Base-by-base conservation (phyloP, 2,797 vertebrate genomes). In the Channa striata region DNA sequence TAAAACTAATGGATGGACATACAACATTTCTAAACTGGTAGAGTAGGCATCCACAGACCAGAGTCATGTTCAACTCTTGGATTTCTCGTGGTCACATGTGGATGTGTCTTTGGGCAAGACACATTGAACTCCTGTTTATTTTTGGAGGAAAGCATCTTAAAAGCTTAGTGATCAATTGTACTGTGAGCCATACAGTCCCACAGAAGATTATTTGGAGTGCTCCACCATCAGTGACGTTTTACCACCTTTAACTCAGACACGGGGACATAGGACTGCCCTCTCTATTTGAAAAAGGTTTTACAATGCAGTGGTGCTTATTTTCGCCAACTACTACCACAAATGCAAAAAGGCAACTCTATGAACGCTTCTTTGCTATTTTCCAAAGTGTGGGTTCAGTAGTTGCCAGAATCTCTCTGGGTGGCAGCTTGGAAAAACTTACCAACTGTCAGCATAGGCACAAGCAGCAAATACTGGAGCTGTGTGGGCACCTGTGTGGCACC, bases 401-500 rank as follows among this genome's bases (percentile, higher is more conserved):
- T 51, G n/a, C 48, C 33, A 50, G 6, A 17, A 11, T 21, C 3
- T 33, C 9, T 5, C 44, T 47, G 19, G 44, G 44, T 20, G 44
- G 40, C 37, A 70, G 23, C 44, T 53, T 23, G 58, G 51, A 61
- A 68, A 59, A 72, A 25, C 34, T 20, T 30, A 57, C 66, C 48
- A 53, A 42, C 59, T 64, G 58, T 54, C 44, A 68, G 53, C 57
- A 67, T 25, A 66, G 34, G n/a, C 53, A 61, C 51, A 36, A 53
- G 40, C 12, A 74, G 59, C 39, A 65, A 73, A 71, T 30, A 52
- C 11, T 33, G 59, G 14, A 43, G 30, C 46, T 70, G 44, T 59
- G 60, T 19, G 23, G 67, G 58, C 66, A 54, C 61, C 62, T 73
- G 64, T 67, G 58, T 59, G 58, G 50, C 63, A 56, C 21, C 43